Conservation (phyloP, 2,797 vertebrate genomes). For the Pelochelys cantorii region DNA sequence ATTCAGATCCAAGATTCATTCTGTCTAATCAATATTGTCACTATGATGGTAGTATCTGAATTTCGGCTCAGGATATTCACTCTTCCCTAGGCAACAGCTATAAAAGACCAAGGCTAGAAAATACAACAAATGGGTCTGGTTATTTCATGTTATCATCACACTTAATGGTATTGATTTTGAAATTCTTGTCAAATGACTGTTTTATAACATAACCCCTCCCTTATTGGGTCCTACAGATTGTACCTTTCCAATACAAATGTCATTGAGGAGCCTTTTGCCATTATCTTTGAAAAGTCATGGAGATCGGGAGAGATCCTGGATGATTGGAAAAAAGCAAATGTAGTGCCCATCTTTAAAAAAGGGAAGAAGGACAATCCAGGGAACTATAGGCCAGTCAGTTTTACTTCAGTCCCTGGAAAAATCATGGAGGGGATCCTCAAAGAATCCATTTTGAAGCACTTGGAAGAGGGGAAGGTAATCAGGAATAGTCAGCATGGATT, state of each 20-base stretch:
- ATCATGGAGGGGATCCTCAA: too few relatives aligned
- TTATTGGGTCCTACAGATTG: neutral
- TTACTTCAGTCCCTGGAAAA: too few relatives aligned
- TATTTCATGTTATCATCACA: neutral
- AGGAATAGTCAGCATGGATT: too few relatives aligned
- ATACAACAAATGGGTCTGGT: neutral
- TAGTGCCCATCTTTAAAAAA: too few relatives aligned
- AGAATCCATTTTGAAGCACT: too few relatives aligned
- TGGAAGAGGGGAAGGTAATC: too few relatives aligned
- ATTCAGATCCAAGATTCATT: neutral
- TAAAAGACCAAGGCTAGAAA: neutral
- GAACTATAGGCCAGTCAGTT: too few relatives aligned
- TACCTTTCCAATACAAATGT: neutral
- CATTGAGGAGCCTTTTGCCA: too few relatives aligned
- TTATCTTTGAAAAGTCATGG: too few relatives aligned
- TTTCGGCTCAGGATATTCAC: neutral
- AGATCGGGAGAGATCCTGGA: too few relatives aligned
- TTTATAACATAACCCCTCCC: neutral
- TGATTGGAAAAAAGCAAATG: too few relatives aligned
- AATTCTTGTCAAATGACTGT: neutral
- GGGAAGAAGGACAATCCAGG: too few relatives aligned
- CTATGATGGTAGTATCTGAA: neutral
- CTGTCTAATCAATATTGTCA: neutral
- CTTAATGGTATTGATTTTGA: conserved; percentile 25
- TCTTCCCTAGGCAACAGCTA: neutral